Conservation (phyloP, 2,797 vertebrate genomes). For the Sebastes oblongus region DNA sequence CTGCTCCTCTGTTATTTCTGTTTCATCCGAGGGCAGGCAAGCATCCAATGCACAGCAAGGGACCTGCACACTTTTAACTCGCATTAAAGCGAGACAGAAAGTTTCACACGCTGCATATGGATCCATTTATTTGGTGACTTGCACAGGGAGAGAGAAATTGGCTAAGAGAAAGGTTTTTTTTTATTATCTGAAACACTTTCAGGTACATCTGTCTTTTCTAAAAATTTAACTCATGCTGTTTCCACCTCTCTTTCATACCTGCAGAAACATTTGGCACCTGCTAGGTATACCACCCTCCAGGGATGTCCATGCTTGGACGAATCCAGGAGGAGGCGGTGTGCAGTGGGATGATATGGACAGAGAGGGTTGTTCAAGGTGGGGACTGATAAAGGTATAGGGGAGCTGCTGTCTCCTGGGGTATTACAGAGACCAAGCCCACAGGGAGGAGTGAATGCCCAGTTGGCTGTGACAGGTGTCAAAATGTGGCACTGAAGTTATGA, state of each 20-base stretch:
- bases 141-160: slow-evolving; percentile 11
- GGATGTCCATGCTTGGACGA: slow-evolving; percentile 32
- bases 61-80: slow-evolving; percentile 30
- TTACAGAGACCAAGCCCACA: slow-evolving; percentile 3
- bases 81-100: slow-evolving; percentile 16
- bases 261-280: slow-evolving; percentile 29
- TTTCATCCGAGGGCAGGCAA: slow-evolving; percentile 34
- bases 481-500: slow-evolving; percentile 20
- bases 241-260: not conserved
- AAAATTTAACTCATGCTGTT: not conserved
- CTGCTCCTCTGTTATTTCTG: slow-evolving; percentile 17
- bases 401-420: slow-evolving; percentile 20
- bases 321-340: slow-evolving; percentile 39
- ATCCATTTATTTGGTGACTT: not conserved
- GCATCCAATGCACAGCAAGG: slow-evolving; percentile 27
- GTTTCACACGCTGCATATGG: slow-evolving; percentile 1
- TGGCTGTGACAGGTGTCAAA: slow-evolving; percentile 43
- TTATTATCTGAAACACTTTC: not conserved
- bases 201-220: not conserved
- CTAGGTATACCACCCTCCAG: slow-evolving; percentile 7
- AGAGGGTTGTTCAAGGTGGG: slow-evolving; percentile 29
- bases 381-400: slow-evolving; percentile 25
- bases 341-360: slow-evolving; percentile 31
- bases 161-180: not conserved
- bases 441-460: slow-evolving; percentile 28